Base-by-base conservation (phyloP, 2,113 vertebrate genomes). In the Vireo altiloquus region DNA sequence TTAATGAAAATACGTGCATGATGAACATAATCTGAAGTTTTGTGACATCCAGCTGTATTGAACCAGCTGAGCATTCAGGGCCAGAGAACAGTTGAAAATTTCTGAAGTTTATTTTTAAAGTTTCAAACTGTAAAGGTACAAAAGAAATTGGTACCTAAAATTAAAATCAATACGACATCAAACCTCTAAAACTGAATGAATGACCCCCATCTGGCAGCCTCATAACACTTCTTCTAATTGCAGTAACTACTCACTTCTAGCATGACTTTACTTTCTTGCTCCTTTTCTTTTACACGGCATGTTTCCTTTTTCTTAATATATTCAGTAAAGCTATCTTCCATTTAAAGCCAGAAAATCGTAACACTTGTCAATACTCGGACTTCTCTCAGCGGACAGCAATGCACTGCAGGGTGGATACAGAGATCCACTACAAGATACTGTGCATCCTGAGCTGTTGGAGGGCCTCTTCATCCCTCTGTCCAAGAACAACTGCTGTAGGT, bases 261-360 rank as follows among this genome's bases (percentile, higher is more conserved):
- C 23, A 47, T 21, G 6, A 46, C 15, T 57, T 76, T 61, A 52
- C 12, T 63, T 49, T 93, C 66, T 77, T 66, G 10, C 5, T 31
- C 37, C 57, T 28, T 94, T 70, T 91, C 54, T 81, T 87, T 82
- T 60, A 17, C 1, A 5, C 33, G 39, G 44, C 49, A 13, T 35
- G n/a, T 35, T 74, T 50, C 60, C 52, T 95, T 92, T 47, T 59
- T 39, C 30, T 69, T 77, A 40, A 50, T 70, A 42, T 46, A 77
- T 64, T 46, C 90, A 69, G 37, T 40, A 70, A 91, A 86, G 22
- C 49, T 59, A 42, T 56, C 86, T 96, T 96, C 72, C 84, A 91
- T 85, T 85, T 96, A 78, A 96, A 95, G 71, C 39, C 60, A 89
- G 33, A 65, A 86, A 95, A 75, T 18, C 61, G 54, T 50, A 94